These are phyloP conservation scores for Tenthredo notha DNA, from an alignment of 2,888 invertebrate genomes.

Conservation along the genomic window DNA sequence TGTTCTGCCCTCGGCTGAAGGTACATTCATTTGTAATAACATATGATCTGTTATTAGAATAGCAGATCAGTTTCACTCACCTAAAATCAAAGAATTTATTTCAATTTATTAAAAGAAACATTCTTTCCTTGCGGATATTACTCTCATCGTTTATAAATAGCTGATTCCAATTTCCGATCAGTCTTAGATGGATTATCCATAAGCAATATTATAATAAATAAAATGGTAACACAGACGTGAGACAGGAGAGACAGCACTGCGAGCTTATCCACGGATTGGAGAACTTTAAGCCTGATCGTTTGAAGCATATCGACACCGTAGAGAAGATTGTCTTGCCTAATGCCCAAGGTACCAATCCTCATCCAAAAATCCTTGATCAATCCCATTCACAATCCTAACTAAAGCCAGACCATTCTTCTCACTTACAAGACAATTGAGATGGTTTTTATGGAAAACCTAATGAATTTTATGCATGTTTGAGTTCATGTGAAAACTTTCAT, in stretches of 20 bases:
- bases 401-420: conserved; percentile 25
- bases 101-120: not conserved
- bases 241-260: conserved; percentile 87
- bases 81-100: conserved; percentile 2
- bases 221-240: conserved; percentile 81
- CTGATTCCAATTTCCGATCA: not conserved
- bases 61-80: not conserved
- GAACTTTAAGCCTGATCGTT: conserved; percentile 87
- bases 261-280: conserved; percentile 89
- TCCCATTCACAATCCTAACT: conserved; percentile 38
- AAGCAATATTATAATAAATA: conserved; percentile 58
- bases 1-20: conserved; percentile 95
- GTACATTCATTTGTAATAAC: conserved; percentile 79
- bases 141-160: not conserved
- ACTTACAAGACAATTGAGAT: not conserved
- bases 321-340: conserved; percentile 92
- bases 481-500: conserved; percentile 13
- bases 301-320: conserved; percentile 89
- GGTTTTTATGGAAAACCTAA: not conserved
- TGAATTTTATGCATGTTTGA: conserved; percentile 38
- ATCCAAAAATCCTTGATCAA: conserved; percentile 45
- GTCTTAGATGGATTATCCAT: conserved; percentile 27
- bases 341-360: conserved; percentile 85
- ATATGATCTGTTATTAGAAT: not conserved
- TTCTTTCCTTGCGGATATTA: not conserved